phyloP scores from a whole-genome alignment of 2,113 vertebrate species.

The Cryptomyrus ogoouensis region DNA sequence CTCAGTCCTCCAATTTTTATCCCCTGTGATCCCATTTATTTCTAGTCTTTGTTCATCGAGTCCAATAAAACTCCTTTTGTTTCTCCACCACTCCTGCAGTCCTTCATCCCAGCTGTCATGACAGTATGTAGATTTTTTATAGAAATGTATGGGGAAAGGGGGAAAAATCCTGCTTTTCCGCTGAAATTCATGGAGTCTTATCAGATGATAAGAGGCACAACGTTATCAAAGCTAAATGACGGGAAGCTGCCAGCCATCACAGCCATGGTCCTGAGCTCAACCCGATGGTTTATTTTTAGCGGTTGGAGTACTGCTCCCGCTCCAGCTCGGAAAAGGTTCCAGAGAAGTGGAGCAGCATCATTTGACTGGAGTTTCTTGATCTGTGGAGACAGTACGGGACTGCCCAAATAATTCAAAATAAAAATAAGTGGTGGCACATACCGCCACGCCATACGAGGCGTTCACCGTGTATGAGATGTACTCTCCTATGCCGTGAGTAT shows the following conservation, averaged over 20 bases:
- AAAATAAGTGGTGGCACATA: background rate
- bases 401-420: background rate
- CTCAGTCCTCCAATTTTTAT: background rate
- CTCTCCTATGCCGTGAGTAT: background rate
- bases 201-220: constrained; percentile 15
- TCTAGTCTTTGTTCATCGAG: background rate
- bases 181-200: background rate
- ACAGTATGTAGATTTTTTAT: background rate
- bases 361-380: background rate
- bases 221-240: background rate
- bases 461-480: background rate
- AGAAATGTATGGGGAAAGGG: background rate
- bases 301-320: background rate
- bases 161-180: background rate
- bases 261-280: background rate
- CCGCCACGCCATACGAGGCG: background rate
- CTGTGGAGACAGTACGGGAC: background rate
- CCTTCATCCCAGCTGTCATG: background rate
- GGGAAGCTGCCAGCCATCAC: background rate
- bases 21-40: background rate
- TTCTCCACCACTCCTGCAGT: background rate
- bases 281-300: constrained; percentile 10
- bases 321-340: background rate
- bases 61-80: background rate
- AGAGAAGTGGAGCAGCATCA: background rate